Base-by-base conservation (phyloP, 2,888 invertebrate genomes). In the Craniophora ligustri region DNA sequence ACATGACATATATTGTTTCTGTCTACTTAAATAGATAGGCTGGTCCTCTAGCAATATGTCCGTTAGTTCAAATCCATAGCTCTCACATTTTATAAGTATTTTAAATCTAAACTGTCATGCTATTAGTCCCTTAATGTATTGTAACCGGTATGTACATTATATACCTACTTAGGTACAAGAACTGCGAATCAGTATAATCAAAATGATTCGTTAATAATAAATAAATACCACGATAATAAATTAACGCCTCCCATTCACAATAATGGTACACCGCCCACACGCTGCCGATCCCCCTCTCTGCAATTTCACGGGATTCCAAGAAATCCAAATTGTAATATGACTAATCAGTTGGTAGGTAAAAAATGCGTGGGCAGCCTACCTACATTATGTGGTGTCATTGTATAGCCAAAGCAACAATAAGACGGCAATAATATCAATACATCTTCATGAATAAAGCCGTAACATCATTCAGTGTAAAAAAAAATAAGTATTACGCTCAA, bases 201-300 rank as follows among this genome's bases (percentile, higher is more conserved):
- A 56, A 69, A 73, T 68, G 71, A 72, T 73, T 74, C 67, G 67
- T 56, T 50, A 79, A 78, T 78, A 79, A 76, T 76, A 72, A 73
- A 77, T 72, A 76, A 77, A 77, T 77, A 76, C 63, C 68, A 75
- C 75, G 63, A 76, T 77, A 83, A 87, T 90, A 89, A 88, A 89
- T 89, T 86, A 91, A 89, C 90, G 86, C 91, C 92, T 90, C 87
- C 90, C 87, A 87, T 84, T 81, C 79, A 79, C 82, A 80, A 79
- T 81, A 79, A 78, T 76, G 75, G 77, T 73, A 61, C 67, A 58
- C 81, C 90, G 89, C 91, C 92, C 91, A 90, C 89, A 83, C 81
- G 78, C 76, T 65, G 76, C 54, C 79, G 69, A 81, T 84, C 87
- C 88, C 59, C 88, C 89, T 82, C 85, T 86, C 78, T 76, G 78